A percentile compares a stretch with the other conserved stretches of the same genome.
phyloP scores from a whole-genome alignment of 2,888 invertebrate genomes.

The Ferdinandea cuprea region DNA sequence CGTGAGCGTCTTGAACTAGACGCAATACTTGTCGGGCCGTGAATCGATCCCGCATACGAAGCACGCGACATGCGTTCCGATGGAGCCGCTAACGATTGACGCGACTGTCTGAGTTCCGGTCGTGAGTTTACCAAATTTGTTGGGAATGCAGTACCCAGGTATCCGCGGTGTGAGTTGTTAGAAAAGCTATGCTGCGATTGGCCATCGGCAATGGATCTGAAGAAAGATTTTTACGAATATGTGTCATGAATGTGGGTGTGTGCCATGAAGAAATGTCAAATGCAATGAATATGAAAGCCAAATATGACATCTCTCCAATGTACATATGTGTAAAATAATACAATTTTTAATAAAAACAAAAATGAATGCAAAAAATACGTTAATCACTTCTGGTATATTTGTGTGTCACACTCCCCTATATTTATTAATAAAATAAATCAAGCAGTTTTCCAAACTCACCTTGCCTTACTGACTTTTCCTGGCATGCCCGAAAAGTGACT shows the following conservation, averaged over 20 bases:
- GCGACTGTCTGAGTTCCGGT: conserved; percentile 93
- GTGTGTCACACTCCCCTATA: conserved; percentile 23
- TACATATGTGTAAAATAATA: conserved; percentile 51
- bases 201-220: conserved; percentile 92
- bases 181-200: conserved; percentile 95
- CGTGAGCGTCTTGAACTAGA: conserved; percentile 88
- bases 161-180: conserved; percentile 90
- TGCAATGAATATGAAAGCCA: conserved; percentile 5
- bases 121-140: conserved; percentile 90
- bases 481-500: conserved; percentile 89
- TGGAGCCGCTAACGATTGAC: conserved; percentile 92
- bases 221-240: conserved; percentile 56
- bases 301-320: conserved; percentile 33
- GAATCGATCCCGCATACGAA: conserved; percentile 88
- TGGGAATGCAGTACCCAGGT: conserved; percentile 87
- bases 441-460: conserved; percentile 79
- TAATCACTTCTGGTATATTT: conserved; percentile 46
- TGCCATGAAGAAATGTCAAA: conserved; percentile 37
- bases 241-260: conserved; percentile 21
- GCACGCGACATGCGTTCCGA: conserved; percentile 92
- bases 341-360: conserved; percentile 73
- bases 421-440: neutral
- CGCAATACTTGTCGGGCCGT: conserved; percentile 85
- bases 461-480: conserved; percentile 83
- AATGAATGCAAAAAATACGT: conserved; percentile 54